These are phyloP conservation scores for Hyles lineata DNA, from an alignment of 2,888 invertebrate genomes.

Conservation along the genomic window DNA sequence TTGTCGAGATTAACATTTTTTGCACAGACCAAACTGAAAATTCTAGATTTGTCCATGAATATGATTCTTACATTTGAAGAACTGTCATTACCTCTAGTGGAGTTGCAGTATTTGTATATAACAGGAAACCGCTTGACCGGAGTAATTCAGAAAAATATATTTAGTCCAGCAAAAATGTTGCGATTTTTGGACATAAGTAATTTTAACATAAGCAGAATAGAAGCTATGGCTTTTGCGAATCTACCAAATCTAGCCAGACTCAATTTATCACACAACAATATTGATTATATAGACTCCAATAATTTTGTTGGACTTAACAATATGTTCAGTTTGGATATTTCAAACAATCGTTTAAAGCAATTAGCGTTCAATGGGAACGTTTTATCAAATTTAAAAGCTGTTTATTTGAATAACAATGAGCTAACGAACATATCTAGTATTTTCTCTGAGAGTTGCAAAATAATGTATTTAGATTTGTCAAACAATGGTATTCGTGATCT, in stretches of 20 bases:
- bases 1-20: conserved; percentile 54
- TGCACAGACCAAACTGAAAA: conserved; percentile 56
- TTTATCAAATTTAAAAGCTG: conserved; percentile 59
- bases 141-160: conserved; percentile 52
- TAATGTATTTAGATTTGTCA: conserved; percentile 63
- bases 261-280: conserved; percentile 67
- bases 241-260: conserved; percentile 64
- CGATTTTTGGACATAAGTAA: conserved; percentile 66
- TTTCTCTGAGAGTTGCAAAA: conserved; percentile 49
- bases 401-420: conserved; percentile 66
- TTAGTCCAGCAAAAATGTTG: conserved; percentile 67
- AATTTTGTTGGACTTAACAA: conserved; percentile 66
- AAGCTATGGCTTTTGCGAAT: conserved; percentile 61
- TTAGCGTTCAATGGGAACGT: conserved; percentile 52
- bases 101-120: conserved; percentile 66
- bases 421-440: conserved; percentile 51
- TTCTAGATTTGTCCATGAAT: conserved; percentile 68
- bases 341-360: conserved; percentile 58
- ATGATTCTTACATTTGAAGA: conserved; percentile 58
- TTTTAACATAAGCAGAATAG: conserved; percentile 60
- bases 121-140: conserved; percentile 60
- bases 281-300: conserved; percentile 56
- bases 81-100: conserved; percentile 62
- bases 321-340: conserved; percentile 69
- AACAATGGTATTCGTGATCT: conserved; percentile 57